Evolutionary conservation across 2,888 invertebrate genomes (phyloP).

Genomic region (Pachydiplax longipennis): DNA sequence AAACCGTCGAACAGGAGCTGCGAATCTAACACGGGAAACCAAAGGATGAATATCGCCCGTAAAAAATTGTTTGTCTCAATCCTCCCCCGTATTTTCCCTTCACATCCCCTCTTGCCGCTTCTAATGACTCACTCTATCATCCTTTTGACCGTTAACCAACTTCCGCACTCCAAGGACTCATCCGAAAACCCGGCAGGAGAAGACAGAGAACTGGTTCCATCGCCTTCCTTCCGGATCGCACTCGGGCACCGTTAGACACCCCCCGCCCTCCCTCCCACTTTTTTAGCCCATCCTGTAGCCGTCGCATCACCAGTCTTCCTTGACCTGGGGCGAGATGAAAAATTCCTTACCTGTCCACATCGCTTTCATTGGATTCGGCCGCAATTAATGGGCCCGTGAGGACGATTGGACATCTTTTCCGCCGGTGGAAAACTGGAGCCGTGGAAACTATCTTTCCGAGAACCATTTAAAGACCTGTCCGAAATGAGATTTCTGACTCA

Average conservation of each 20-base stretch:
- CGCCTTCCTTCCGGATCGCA: slow-evolving; percentile 34
- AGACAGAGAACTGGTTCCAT: slow-evolving; percentile 19
- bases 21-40: too few relatives aligned
- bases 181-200: background rate
- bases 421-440: too few relatives aligned
- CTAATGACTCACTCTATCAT: slow-evolving; percentile 25
- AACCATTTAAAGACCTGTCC: too few relatives aligned
- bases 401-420: too few relatives aligned
- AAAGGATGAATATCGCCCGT: too few relatives aligned
- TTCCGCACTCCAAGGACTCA: slow-evolving; percentile 24
- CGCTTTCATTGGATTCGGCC: too few relatives aligned
- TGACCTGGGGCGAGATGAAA: background rate
- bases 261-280: background rate
- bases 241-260: background rate
- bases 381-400: too few relatives aligned
- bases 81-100: background rate
- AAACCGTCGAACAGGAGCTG: too few relatives aligned
- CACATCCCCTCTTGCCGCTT: too few relatives aligned
- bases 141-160: slow-evolving; percentile 25
- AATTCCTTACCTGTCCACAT: background rate
- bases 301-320: background rate
- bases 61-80: background rate
- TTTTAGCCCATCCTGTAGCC: background rate
- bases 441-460: too few relatives aligned
- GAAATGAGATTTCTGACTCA: too few relatives aligned